A percentile compares a stretch with the other conserved stretches of the same genome.
Conservation (phyloP, 2,113 vertebrate species). For the Heloderma charlesbogerti region DNA sequence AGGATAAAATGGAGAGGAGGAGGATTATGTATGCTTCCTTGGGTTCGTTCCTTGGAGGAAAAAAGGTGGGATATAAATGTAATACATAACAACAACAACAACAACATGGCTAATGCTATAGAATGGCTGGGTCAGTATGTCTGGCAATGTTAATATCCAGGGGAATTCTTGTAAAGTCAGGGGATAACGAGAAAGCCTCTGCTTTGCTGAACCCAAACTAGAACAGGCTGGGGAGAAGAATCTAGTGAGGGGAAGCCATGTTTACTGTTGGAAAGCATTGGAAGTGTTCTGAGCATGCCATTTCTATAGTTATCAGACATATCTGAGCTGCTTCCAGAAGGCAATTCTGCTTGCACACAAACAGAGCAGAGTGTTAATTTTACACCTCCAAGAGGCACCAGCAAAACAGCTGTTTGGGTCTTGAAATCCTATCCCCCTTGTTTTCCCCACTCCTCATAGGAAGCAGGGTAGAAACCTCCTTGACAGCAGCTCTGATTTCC, state of each 20-base stretch:
- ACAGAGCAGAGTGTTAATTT: slow-evolving; percentile 60
- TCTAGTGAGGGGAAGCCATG: background rate
- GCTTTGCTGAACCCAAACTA: background rate
- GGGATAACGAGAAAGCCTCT: background rate
- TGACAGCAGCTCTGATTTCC: background rate
- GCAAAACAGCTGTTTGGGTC: slow-evolving; percentile 55
- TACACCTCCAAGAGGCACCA: slow-evolving; percentile 17
- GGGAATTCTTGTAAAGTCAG: background rate
- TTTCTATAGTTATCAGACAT: slow-evolving; percentile 39
- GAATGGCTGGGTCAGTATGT: background rate
- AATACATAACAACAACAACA: too few species aligned
- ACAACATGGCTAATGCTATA: background rate
- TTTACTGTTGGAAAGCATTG: background rate
- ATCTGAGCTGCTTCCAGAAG: slow-evolving; percentile 26
- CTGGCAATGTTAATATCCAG: background rate
- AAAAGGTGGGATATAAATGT: too few species aligned
- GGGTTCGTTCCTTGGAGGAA: too few species aligned
- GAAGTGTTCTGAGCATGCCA: background rate
- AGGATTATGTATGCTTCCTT: too few species aligned
- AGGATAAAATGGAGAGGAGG: too few species aligned
- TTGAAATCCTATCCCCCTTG: slow-evolving; percentile 61
- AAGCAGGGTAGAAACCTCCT: slow-evolving; percentile 60
- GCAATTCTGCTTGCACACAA: slow-evolving; percentile 39
- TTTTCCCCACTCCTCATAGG: slow-evolving; percentile 34
- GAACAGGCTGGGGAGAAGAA: background rate